Evolutionary conservation across 1,140 invertebrate species (phyloP).

Genomic region (Zophobas atratus): DNA sequence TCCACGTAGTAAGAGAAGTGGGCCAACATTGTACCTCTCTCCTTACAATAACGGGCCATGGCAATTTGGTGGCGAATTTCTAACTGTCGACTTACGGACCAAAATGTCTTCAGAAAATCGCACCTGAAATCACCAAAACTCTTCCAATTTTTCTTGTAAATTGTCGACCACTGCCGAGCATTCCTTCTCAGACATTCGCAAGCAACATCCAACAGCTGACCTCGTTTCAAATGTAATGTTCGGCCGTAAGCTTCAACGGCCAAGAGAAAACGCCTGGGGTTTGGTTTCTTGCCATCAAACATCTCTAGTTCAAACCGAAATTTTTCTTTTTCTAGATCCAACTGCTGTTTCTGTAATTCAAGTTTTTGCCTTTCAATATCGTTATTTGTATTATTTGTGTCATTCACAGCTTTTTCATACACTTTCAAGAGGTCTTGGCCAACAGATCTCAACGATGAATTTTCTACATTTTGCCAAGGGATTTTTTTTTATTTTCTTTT

Average conservation of each 20-base stretch:
- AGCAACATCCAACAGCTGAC: no score
- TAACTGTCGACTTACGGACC: neutral
- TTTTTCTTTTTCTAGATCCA: neutral
- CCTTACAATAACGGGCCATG: neutral
- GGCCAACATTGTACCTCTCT: neutral
- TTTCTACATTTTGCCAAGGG: neutral
- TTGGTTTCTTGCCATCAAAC: no score
- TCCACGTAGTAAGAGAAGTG: neutral
- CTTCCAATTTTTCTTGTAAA: neutral
- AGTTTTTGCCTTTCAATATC: slow-evolving; percentile 1
- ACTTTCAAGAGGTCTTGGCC: neutral
- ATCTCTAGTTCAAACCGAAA: neutral
- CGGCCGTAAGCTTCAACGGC: no score
- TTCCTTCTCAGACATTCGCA: no score
- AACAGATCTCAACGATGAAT: neutral
- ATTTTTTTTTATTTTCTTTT: slow-evolving; percentile 4
- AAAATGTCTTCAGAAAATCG: neutral
- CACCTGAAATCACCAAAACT: neutral
- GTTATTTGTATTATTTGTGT: neutral
- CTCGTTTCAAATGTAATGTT: no score
- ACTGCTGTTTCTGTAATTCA: neutral
- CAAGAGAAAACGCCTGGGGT: no score
- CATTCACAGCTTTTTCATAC: neutral
- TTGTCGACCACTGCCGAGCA: no score
- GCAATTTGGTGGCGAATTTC: neutral